phyloP scores from a whole-genome alignment of 2,113 vertebrate genomes.

The Antigone vipio region DNA sequence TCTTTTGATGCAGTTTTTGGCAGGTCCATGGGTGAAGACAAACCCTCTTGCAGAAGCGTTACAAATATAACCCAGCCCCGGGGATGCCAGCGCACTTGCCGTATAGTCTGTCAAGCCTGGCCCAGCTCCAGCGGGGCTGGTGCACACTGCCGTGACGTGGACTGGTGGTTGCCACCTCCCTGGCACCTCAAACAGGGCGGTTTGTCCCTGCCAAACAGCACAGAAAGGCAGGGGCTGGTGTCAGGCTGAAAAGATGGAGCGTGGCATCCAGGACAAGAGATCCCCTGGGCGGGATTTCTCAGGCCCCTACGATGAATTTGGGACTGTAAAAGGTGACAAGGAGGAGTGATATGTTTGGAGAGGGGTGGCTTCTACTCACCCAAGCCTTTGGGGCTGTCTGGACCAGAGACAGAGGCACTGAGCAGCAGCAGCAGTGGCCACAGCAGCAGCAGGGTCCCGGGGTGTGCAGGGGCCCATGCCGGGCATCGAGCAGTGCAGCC shows the following conservation, averaged over 20 bases:
- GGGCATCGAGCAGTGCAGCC: fast-evolving
- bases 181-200: neutral
- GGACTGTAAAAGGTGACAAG: neutral
- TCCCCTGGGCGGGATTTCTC: fast-evolving
- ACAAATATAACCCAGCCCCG: neutral
- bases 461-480: fast-evolving
- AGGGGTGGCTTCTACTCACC: fast-evolving
- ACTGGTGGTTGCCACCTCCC: neutral
- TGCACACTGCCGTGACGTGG: fast-evolving
- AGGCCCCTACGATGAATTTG: neutral
- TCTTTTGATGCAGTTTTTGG: neutral
- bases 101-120: neutral
- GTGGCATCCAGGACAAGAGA: neutral
- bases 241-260: neutral
- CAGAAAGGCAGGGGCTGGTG: neutral
- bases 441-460: no score
- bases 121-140: fast-evolving
- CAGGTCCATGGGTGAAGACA: neutral
- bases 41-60: neutral
- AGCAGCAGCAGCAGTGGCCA: neutral
- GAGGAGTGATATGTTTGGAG: neutral
- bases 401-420: neutral
- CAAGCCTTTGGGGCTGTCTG: neutral
- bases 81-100: neutral
- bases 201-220: neutral